Conservation (phyloP, 2,113 vertebrate genomes). For the Recurvirostra avosetta region DNA sequence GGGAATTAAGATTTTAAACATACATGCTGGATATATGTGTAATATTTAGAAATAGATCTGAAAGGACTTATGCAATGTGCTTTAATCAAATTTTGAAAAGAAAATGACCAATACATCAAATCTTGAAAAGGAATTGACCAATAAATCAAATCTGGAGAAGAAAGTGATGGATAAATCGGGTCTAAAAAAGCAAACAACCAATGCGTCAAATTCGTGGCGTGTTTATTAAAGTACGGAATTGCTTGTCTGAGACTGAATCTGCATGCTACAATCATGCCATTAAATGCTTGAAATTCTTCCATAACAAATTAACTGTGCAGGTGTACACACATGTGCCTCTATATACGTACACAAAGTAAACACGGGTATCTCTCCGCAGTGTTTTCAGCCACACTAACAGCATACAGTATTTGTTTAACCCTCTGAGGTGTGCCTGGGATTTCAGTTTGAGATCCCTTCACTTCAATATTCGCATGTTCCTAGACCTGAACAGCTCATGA, state of each 20-base stretch:
- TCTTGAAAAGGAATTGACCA: slow-evolving; percentile 68
- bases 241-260: not conserved
- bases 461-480: not conserved
- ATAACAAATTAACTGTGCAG: not conserved
- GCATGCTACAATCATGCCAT: not conserved
- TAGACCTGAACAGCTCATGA: not conserved
- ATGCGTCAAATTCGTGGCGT: slow-evolving; percentile 33
- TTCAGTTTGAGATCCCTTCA: not conserved
- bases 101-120: slow-evolving; percentile 74
- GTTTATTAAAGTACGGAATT: slow-evolving; percentile 53
- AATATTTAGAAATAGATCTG: slow-evolving; percentile 71
- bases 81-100: slow-evolving; percentile 75
- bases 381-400: not conserved
- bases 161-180: slow-evolving; percentile 71
- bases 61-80: slow-evolving; percentile 63
- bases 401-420: not conserved
- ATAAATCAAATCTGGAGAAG: slow-evolving; percentile 71
- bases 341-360: not conserved
- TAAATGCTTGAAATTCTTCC: not conserved
- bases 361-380: accelerated
- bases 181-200: slow-evolving; percentile 64
- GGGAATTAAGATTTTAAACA: slow-evolving; percentile 68
- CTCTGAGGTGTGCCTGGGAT: not conserved
- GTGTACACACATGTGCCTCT: not conserved
- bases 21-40: slow-evolving; percentile 46